Conservation (phyloP, 2,888 invertebrate species). For the Melinopterus prodromus region DNA sequence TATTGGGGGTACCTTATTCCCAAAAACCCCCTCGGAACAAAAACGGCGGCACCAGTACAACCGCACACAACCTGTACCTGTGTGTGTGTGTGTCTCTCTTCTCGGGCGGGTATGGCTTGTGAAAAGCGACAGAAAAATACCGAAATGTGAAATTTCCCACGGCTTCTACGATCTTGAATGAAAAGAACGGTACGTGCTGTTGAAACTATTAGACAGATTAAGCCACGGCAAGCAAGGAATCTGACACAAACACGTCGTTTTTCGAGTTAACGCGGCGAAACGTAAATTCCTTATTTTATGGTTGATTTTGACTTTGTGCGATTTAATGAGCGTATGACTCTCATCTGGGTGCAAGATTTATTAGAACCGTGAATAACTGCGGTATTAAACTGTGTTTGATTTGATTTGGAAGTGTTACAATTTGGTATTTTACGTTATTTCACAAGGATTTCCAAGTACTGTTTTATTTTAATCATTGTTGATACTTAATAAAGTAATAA, state of each 20-base stretch:
- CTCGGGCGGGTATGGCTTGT: too few species aligned
- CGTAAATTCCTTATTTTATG: neutral
- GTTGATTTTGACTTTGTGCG: neutral
- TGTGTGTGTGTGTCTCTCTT: neutral
- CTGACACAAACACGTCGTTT: neutral
- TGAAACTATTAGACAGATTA: slow-evolving; percentile 4
- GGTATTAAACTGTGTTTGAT: neutral
- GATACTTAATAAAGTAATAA: too few species aligned
- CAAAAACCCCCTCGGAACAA: neutral
- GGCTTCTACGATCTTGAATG: neutral
- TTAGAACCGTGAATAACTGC: neutral
- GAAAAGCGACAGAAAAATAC: neutral
- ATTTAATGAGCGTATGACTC: neutral
- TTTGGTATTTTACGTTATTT: too few species aligned
- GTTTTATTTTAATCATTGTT: too few species aligned
- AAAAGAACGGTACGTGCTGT: neutral
- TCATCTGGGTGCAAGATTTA: neutral
- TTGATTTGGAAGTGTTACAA: too few species aligned
- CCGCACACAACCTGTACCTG: neutral
- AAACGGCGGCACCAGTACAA: neutral
- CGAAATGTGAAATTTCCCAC: neutral
- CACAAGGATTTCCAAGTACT: too few species aligned
- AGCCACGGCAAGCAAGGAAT: neutral
- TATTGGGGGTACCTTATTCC: neutral
- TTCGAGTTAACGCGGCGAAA: neutral